phyloP scores from a whole-genome alignment of 2,888 invertebrate genomes.

The Thera britannica region DNA sequence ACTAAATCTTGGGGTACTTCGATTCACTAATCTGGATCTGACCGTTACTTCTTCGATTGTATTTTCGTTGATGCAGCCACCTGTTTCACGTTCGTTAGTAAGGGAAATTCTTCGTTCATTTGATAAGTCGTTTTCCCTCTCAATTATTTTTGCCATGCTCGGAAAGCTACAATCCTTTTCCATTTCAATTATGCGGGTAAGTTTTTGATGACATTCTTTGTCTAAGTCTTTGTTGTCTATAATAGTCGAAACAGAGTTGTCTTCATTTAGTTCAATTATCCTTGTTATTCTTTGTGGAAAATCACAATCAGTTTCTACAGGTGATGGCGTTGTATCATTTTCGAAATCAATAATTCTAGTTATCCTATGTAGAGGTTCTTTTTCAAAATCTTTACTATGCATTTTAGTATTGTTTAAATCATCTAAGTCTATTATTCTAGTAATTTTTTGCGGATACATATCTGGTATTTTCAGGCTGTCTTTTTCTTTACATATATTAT shows the following conservation, averaged over 20 bases:
- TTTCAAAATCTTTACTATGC: constrained; percentile 62
- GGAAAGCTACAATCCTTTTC: constrained; percentile 75
- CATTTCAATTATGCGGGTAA: constrained; percentile 71
- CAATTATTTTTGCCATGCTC: constrained; percentile 81
- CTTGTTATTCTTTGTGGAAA: constrained; percentile 72
- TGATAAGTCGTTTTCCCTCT: constrained; percentile 81
- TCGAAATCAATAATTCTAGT: constrained; percentile 78
- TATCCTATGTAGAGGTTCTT: constrained; percentile 72
- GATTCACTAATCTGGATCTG: constrained; percentile 71
- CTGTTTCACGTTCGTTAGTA: constrained; percentile 80
- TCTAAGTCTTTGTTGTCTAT: constrained; percentile 65
- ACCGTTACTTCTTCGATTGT: constrained; percentile 68
- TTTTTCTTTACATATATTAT: constrained; percentile 48
- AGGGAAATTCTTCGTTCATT: constrained; percentile 79
- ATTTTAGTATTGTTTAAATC: constrained; percentile 59
- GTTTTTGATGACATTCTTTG: constrained; percentile 67
- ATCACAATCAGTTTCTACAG: constrained; percentile 63
- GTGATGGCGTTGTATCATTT: constrained; percentile 63
- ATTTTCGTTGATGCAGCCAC: constrained; percentile 68
- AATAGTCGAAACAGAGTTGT: constrained; percentile 69
- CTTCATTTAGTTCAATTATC: constrained; percentile 75
- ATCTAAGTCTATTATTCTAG: constrained; percentile 78
- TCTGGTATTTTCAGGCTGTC: constrained; percentile 61
- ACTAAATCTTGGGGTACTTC: constrained; percentile 79
- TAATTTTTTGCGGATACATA: constrained; percentile 73